Evolutionary conservation across 2,888 invertebrate species (phyloP).

Genomic region (Pandemis cinnamomeana): DNA sequence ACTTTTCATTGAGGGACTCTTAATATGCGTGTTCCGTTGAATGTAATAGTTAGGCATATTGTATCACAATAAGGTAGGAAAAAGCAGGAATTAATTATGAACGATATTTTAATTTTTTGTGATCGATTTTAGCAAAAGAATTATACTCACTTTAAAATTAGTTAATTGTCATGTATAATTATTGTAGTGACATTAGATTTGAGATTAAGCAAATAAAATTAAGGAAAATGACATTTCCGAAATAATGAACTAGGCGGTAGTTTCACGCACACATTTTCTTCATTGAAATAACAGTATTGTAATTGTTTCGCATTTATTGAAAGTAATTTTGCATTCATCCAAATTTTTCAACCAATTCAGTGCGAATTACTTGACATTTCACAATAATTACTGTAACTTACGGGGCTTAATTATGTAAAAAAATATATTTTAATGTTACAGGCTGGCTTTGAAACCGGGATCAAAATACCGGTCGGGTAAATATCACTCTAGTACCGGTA

Average conservation of each 20-base stretch:
- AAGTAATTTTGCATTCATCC: neutral
- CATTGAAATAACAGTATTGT: neutral
- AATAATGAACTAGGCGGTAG: conserved; percentile 1
- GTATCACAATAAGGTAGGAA: no score
- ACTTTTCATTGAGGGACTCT: no score
- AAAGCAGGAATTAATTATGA: neutral
- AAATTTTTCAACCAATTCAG: neutral
- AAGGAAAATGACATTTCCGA: conserved; percentile 2
- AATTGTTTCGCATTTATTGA: neutral
- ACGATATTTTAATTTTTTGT: no score
- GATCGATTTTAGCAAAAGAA: no score
- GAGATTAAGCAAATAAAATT: neutral
- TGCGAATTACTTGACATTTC: neutral
- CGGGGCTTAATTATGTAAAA: no score
- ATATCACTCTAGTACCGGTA: no score
- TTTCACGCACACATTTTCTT: neutral
- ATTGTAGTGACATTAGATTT: conserved; percentile 1
- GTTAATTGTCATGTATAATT: neutral
- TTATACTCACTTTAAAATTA: neutral
- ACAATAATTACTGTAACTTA: no score
- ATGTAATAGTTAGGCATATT: no score
- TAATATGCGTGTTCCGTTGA: no score
- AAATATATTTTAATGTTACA: no score
- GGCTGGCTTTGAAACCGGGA: no score
- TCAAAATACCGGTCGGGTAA: no score